Conservation (phyloP, 2,113 vertebrate genomes). For the Carollia perspicillata region DNA sequence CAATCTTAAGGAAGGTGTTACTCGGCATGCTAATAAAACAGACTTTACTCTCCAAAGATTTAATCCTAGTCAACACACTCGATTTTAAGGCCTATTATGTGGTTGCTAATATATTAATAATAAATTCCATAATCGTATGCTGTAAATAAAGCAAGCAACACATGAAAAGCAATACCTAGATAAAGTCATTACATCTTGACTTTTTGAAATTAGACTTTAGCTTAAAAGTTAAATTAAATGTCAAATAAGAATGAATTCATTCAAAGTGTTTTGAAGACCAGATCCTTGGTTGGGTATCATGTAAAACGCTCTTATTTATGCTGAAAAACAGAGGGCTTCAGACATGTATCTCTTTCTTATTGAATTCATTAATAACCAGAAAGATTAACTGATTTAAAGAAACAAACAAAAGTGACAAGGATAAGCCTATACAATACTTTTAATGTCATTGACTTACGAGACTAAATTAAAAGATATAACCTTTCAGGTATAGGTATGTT, state of each 20-base stretch:
- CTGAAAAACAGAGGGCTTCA: background rate
- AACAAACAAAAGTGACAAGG: background rate
- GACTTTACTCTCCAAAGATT: background rate
- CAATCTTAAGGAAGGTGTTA: background rate
- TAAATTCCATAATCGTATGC: background rate
- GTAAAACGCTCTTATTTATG: background rate
- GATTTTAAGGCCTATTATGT: background rate
- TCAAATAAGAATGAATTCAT: background rate
- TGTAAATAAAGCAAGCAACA: background rate
- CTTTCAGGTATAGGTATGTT: background rate
- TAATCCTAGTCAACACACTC: background rate
- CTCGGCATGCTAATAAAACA: background rate
- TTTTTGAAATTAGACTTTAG: background rate
- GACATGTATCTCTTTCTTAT: background rate
- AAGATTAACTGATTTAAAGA: background rate
- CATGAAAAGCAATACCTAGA: background rate
- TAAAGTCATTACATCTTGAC: background rate
- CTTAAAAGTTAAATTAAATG: background rate
- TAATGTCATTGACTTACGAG: background rate
- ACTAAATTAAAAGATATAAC: background rate
- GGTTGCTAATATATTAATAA: background rate
- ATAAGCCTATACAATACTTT: background rate
- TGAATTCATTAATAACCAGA: background rate
- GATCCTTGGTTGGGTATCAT: background rate
- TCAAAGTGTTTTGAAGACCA: background rate